These are phyloP conservation scores for Heteractis magnifica DNA, from an alignment of 92 coral and sea anemone genomes.

Conservation along the genomic window DNA sequence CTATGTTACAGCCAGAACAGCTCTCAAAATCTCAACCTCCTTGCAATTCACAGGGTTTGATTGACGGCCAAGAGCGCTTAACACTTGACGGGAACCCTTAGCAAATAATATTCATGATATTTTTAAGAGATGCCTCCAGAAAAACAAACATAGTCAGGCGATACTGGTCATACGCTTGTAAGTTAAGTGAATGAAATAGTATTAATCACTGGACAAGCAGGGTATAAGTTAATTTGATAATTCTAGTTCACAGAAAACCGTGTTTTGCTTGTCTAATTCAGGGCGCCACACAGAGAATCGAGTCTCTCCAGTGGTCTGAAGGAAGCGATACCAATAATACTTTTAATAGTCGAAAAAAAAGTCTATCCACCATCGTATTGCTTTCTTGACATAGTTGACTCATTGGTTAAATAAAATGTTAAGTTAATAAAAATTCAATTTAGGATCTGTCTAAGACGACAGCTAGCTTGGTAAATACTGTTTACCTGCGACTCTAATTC, in stretches of 20 bases:
- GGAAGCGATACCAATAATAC: neutral
- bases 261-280: neutral
- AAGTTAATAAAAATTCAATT: conserved; percentile 1
- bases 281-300: neutral
- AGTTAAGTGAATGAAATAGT: neutral
- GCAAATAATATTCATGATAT: neutral
- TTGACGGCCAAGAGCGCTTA: neutral
- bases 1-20: neutral
- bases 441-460: neutral
- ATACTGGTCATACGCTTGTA: neutral
- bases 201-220: neutral
- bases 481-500: neutral
- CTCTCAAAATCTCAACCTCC: neutral
- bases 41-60: neutral
- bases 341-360: neutral
- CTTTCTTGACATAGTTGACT: neutral
- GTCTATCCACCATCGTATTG: neutral
- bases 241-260: neutral
- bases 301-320: neutral
- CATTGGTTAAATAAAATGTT: neutral
- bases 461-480: neutral
- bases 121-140: neutral
- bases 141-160: neutral
- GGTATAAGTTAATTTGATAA: neutral
- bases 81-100: neutral